phyloP scores from a whole-genome alignment of 2,113 vertebrate genomes.

The Pseudorasbora parva region DNA sequence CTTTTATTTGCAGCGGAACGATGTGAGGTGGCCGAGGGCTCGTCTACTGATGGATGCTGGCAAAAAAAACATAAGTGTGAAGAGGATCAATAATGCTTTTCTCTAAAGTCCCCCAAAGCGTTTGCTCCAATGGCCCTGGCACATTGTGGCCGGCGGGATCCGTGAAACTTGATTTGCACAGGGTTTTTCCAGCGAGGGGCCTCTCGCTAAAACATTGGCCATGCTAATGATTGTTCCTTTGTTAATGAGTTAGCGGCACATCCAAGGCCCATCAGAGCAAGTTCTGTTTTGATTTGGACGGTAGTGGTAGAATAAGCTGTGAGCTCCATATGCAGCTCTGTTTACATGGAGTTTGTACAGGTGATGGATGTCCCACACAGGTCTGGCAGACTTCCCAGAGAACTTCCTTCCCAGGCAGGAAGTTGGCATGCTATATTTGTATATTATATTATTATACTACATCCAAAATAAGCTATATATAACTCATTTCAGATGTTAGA shows the following conservation, averaged over 20 bases:
- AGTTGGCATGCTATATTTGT: too few relatives aligned
- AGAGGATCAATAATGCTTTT: conserved; percentile 54
- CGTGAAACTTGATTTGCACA: conserved; percentile 61
- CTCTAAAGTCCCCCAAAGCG: conserved; percentile 39
- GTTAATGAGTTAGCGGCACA: conserved; percentile 40
- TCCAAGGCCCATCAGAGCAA: conserved; percentile 15
- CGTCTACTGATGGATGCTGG: conserved; percentile 49
- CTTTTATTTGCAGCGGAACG: conserved; percentile 32
- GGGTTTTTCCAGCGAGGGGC: conserved; percentile 51
- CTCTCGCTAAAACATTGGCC: conserved; percentile 52
- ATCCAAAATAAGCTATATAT: neutral
- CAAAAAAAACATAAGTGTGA: conserved; percentile 31
- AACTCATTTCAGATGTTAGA: neutral
- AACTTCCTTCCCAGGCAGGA: neutral
- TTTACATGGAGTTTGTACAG: conserved; percentile 16
- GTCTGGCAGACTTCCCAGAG: neutral
- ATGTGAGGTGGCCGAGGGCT: conserved; percentile 31
- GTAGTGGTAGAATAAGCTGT: conserved; percentile 23
- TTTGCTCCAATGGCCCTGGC: conserved; percentile 27
- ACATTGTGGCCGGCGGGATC: conserved; percentile 42
- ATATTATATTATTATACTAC: neutral
- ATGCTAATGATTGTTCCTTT: conserved; percentile 55
- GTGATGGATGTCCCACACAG: neutral
- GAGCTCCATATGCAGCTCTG: neutral
- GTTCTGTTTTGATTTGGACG: conserved; percentile 33